Evolutionary conservation across 1,140 invertebrate genomes (phyloP).

Genomic region (Araneus ventricosus): DNA sequence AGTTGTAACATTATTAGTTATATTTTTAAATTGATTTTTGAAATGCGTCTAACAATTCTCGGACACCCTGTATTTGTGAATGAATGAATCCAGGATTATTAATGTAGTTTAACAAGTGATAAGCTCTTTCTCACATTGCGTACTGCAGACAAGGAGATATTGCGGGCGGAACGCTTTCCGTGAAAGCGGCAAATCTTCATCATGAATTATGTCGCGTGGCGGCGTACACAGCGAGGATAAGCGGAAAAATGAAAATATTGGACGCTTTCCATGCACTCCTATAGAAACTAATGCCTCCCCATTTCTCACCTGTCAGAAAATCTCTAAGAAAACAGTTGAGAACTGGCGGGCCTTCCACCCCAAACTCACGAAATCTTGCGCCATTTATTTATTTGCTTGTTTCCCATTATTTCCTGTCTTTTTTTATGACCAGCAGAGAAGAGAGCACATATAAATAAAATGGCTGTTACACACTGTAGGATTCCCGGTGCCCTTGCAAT

Average conservation of each 20-base stretch:
- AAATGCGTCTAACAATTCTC: too few relatives aligned
- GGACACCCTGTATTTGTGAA: too few relatives aligned
- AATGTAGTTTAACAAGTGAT: too few relatives aligned
- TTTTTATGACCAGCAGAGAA: constrained; percentile 43
- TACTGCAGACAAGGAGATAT: background rate
- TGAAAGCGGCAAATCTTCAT: constrained; percentile 45
- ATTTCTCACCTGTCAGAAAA: constrained; percentile 72
- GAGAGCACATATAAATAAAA: constrained; percentile 63
- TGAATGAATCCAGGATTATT: too few relatives aligned
- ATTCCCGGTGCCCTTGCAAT: constrained; percentile 15
- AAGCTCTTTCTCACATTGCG: too few relatives aligned
- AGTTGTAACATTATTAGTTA: too few relatives aligned
- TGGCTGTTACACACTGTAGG: constrained; percentile 50
- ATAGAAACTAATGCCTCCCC: constrained; percentile 66
- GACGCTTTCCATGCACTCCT: constrained; percentile 66
- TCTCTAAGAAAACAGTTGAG: constrained; percentile 60
- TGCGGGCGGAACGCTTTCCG: background rate
- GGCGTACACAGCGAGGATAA: constrained; percentile 59
- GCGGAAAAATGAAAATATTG: constrained; percentile 70
- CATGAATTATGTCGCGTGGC: constrained; percentile 60
- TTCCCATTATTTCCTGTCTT: constrained; percentile 68
- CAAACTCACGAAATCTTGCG: constrained; percentile 46
- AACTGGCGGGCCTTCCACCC: background rate
- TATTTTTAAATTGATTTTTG: too few relatives aligned
- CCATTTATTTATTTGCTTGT: constrained; percentile 74